Base-by-base conservation (phyloP, 2,113 vertebrate species). In the Gyps fulvus region DNA sequence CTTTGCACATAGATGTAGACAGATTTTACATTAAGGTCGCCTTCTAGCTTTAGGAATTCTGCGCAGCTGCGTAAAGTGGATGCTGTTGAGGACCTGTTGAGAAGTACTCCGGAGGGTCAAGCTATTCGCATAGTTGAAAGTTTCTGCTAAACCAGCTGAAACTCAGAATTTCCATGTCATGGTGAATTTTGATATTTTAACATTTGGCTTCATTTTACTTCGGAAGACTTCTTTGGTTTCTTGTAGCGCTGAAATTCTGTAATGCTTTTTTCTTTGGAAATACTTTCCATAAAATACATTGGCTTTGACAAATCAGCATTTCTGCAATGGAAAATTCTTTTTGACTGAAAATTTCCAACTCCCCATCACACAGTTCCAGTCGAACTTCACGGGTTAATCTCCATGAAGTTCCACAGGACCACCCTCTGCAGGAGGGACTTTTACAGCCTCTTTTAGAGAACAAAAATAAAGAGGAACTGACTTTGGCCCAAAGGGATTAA, bases 401-500 rank as follows among this genome's bases (percentile, higher is more conserved):
- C 59, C 32, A 22, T 62, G 29, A 87, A 92, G 86, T 88, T 93
- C 76, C 73, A 42, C 40, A 81, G 86, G 91, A 91, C 91, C 84
- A 94, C 77, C 72, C 2, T 95, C 84, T 89, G 73, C 94, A 95
- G 92, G 57, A 95, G 88, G 88, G 63, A 93, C 79, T 83, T 96
- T 96, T 94, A 96, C 67, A 92, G 71, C 50, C 79, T 67, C 82
- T 94, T 65, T 83, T 71, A 93, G 63, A 86, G 87, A 91, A 83
- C 70, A 86, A 26, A 95, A 95, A 90, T 93, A 80, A 96, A 94
- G 82, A 94, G 93, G 84, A 94, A 79, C 95, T 74, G 83, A 94
- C 66, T 95, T 95, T 70, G 89, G 96, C 96, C 94, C 82, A 94
- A 91, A 94, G 96, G 95, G 97, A 96, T 96, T 95, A 96, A 95